Conservation (phyloP, 2,888 invertebrate genomes). For the Eilema sororculum region DNA sequence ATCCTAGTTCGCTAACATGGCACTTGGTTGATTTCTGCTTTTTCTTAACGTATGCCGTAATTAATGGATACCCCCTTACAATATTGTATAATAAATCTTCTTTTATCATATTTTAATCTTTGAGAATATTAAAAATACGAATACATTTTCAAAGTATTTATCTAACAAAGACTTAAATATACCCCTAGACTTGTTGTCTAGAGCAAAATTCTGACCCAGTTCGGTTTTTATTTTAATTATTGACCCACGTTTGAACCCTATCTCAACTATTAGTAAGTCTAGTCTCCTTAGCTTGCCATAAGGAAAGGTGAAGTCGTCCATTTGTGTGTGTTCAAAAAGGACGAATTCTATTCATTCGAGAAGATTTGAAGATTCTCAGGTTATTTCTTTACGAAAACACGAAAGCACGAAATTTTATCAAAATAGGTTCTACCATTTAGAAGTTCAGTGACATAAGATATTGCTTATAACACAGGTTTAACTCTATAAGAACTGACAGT, state of each 20-base stretch:
- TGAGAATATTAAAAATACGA: not conserved
- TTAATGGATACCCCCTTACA: not conserved
- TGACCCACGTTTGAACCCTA: not conserved
- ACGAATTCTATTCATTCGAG: not conserved
- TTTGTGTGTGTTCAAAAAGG: too few species aligned
- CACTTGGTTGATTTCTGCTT: not conserved
- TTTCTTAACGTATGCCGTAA: not conserved
- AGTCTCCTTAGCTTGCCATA: too few species aligned
- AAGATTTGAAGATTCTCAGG: too few species aligned
- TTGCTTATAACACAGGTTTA: not conserved
- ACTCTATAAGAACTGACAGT: not conserved
- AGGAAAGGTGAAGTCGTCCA: too few species aligned
- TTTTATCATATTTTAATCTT: conserved; percentile 4
- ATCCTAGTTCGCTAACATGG: not conserved
- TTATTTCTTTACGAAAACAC: not conserved
- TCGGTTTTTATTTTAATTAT: too few species aligned
- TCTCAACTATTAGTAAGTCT: not conserved
- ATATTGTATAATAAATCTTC: not conserved
- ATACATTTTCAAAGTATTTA: not conserved
- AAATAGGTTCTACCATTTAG: too few species aligned
- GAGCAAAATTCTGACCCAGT: not conserved
- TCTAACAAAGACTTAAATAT: not conserved
- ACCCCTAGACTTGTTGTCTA: not conserved
- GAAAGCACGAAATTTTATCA: too few species aligned
- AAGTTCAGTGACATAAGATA: not conserved